Percentiles rank a stretch among this genome's conserved stretches.
Conservation (phyloP, 2,113 vertebrate species). For the Corythornis madagascariensis region DNA sequence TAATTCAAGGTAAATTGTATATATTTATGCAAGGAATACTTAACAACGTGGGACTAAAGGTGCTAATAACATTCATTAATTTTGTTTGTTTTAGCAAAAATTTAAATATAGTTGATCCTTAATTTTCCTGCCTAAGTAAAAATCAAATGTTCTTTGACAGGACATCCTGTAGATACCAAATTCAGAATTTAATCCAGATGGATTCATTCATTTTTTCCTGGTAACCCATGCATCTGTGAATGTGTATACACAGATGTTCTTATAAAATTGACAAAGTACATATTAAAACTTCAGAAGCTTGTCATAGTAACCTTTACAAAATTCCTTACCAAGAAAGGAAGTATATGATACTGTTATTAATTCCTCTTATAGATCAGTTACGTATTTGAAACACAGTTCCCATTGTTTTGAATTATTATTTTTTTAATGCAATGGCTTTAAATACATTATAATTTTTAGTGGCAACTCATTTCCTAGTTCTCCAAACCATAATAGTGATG, state of each 20-base stretch:
- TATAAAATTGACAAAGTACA: neutral
- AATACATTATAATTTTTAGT: neutral
- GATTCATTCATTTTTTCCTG: neutral
- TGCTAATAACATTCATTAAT: neutral
- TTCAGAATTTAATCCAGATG: neutral
- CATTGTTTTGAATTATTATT: neutral
- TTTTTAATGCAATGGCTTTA: neutral
- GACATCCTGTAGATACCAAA: neutral
- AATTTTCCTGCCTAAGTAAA: neutral
- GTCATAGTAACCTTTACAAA: neutral
- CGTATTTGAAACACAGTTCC: neutral
- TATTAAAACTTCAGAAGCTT: slow-evolving; percentile 25
- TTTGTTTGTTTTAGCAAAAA: neutral
- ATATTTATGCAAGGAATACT: neutral
- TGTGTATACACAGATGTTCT: neutral
- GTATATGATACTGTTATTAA: neutral
- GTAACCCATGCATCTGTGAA: neutral
- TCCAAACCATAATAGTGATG: neutral
- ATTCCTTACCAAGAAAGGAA: neutral
- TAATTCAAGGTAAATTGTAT: neutral
- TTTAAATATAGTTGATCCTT: neutral
- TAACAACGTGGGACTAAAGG: neutral
- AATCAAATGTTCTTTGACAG: neutral
- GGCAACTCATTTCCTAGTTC: neutral
- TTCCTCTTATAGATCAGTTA: neutral